Base-by-base conservation (phyloP, 2,888 invertebrate species). In the Drosophila rellima region DNA sequence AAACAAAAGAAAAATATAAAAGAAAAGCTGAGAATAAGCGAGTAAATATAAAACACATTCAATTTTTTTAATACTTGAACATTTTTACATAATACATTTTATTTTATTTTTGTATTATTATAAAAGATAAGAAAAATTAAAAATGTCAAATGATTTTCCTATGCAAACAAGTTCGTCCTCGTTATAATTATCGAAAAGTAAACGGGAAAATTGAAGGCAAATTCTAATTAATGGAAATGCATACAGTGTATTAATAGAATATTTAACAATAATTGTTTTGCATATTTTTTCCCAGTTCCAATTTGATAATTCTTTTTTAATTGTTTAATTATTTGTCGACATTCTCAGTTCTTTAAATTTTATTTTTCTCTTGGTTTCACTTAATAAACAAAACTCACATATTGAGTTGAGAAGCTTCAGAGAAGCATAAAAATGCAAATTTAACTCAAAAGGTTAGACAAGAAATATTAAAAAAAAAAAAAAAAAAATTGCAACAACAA, bases 391-490 rank as follows among this genome's bases (percentile, higher is more conserved):
- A 52, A 70, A 66, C 59, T 67, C 69, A 60, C 70, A 70, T 69
- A 72, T 70, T n/a, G 55, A 35, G 40, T 35, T 29, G 45, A 57
- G 45, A 60, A 60, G 33, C 57, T 48, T 59, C 20, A 44, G 44
- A 50, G 50, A 65, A 47, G 51, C 70, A 69, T 70, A 80, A 80
- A 84, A 81, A 83, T 85, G 83, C 68, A 85, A 83, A 85, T 85
- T 66, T 72, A 70, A 75, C 70, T 69, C 56, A 80, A 70, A 81
- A 75, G 69, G 70, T 67, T 77, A 54, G 42, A 18, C 35, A 8
- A 11, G 26, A 47, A 44, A 69, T 17, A 45, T 51, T 33, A 47
- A 29, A 31, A 61, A 57, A 52, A 65, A 59, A 52, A 63, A 61
- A 47, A 29, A 54, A 67, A 66, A 66, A 68, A 73, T 70, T 64